Base-by-base conservation (phyloP, 2,888 invertebrate species). In the Lithophane socia region DNA sequence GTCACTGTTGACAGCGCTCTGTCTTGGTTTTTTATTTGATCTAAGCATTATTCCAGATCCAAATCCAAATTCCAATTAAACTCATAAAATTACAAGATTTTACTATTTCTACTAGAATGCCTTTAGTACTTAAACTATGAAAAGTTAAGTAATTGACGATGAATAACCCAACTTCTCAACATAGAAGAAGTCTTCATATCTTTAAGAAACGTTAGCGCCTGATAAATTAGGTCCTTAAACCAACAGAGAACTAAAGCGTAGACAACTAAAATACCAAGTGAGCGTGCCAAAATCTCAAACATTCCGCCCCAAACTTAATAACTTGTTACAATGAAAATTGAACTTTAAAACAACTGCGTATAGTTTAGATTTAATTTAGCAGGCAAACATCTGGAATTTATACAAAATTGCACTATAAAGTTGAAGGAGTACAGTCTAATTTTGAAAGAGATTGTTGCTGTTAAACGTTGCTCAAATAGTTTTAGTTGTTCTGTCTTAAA, bases 251-350 rank as follows among this genome's bases (percentile, higher is more conserved):
- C 85, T 85, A 77, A 86, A 86, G 83, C 86, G 86, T 86, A 90
- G 91, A 92, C 92, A 89, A 86, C 91, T 91, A 88, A 92, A 93
- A 93, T 93, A 91, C 92, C 91, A 89, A 89, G 90, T 83, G 87
- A 90, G 88, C 88, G 88, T 87, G 87, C 90, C 90, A 86, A 91
- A 93, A 92, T 92, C 89, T 86, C 85, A 89, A 82, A 83, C 87
- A 90, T 90, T 90, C 90, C 90, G 84, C 85, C 85, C 87, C 86
- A 86, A 88, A 90, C 88, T 87, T 80, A 73, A 83, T 74, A 82
- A 80, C 74, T 81, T 77, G 49, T 67, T 61, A 70, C 86, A 87
- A 78, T 79, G 83, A 73, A 93, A 90, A 89, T 88, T 91, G 76
- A 90, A 90, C 92, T 89, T 85, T 91, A 91, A 84, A 72, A 73